Conservation (phyloP, 2,113 vertebrate genomes). For the Antidorcas marsupialis region DNA sequence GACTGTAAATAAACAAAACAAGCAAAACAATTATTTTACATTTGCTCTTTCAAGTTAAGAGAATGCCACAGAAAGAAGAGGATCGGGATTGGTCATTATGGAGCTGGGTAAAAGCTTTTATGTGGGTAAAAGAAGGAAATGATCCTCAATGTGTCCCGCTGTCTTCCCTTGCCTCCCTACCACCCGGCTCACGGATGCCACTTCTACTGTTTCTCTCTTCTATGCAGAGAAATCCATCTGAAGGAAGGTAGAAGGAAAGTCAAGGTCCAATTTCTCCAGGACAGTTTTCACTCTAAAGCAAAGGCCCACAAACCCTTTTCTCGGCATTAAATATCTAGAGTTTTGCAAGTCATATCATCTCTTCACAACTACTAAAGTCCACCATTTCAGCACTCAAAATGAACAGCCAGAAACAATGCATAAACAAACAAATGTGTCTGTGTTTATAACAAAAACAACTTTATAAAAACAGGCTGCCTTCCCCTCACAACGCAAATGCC, state of each 20-base stretch:
- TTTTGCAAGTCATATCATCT: neutral
- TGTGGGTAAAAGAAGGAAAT: neutral
- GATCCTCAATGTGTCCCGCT: accelerated
- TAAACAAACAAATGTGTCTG: neutral
- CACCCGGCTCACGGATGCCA: neutral
- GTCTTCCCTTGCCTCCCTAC: neutral
- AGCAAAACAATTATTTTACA: neutral
- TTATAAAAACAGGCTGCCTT: neutral
- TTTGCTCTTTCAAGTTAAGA: neutral
- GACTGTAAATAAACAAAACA: neutral
- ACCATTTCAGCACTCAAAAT: neutral
- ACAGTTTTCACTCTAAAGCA: neutral
- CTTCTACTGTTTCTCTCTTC: neutral
- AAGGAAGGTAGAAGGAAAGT: neutral
- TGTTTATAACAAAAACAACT: neutral
- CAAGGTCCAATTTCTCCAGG: neutral
- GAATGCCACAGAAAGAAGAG: neutral
- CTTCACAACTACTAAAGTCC: neutral
- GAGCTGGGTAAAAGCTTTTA: no score
- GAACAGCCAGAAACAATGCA: neutral
- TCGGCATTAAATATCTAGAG: neutral
- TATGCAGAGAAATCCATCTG: neutral
- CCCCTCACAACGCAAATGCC: neutral
- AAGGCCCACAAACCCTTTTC: neutral
- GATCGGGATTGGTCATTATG: neutral